Base-by-base conservation (phyloP, 1,140 invertebrate species). In the Drosophila burlai region DNA sequence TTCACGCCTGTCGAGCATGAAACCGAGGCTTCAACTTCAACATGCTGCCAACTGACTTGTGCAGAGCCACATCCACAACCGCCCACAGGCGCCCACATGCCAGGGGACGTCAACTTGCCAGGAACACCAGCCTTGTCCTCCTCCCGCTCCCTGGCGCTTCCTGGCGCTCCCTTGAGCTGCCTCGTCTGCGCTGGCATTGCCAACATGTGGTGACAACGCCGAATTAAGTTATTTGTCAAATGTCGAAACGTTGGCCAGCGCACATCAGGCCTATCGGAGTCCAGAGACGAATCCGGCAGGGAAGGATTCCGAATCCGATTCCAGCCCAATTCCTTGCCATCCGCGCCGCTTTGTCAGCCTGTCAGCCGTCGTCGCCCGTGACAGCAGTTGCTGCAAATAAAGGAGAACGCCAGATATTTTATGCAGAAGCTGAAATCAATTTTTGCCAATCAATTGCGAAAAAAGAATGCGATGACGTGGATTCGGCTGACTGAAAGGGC, bases 181-280 rank as follows among this genome's bases (percentile, higher is more conserved):
- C 40, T n/a, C 40, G 60, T 52, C 54, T 45, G 38, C 34, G 16
- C 31, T 47, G 59, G 46, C 50, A 69, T 61, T 36, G 50, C 69
- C 68, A 80, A 74, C 76, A 80, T 90, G 85, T 90, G 84, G 84
- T 85, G 85, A 89, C 85, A 89, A 65, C 81, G 71, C 59, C 69
- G 84, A 89, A 89, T 89, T 89, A 89, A 89, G 85, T 89, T 89
- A 90, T 90, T 89, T 89, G 81, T 74, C 84, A 89, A 89, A 87
- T 75, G 84, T 87, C 78, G 85, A 71, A 90, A 68, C 49, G 76
- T 71, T 78, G 77, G 64, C 54, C 78, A 59, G 60, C 67, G 46
- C 50, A 69, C 46, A 73, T 73, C 45, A 29, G 50, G 47, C 65
- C 75, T 63, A 79, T 69, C 55, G 36, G 42, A 58, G 62, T 59